Evolutionary conservation across 2,797 vertebrate species (phyloP), one percentile per base, ranked within the genome.

Genomic region (Heterohyrax brucei): DNA sequence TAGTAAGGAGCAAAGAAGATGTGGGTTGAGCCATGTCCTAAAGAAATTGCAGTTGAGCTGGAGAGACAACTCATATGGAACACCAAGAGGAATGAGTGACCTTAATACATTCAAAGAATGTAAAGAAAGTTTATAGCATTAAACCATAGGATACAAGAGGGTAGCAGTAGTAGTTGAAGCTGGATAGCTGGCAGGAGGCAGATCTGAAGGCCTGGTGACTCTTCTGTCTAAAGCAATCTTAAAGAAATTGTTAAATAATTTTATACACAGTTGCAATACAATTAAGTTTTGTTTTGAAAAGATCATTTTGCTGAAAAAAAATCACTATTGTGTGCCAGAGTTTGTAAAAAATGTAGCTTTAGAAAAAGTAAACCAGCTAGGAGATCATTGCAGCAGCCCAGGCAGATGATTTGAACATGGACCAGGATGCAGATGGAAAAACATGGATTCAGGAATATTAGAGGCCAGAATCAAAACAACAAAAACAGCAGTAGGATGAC

Each of bases 401-500:
- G 39, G 30, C 19, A 85, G 26, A 62, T 39, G 46, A 83, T 66
- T 28, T 30, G 50, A 91, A 94, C 46, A 73, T 77, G 39, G 50
- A 76, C 46, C 30, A 61, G 12, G 39, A 46, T 86, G 28, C 50
- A 86, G n/a, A 85, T 50, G 22, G 72, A 56, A 56, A 56, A 56
- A 56, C 53, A 56, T 56, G 94, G 24, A 94, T 12, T 48, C 76
- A 50, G 81, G 70, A 92, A 75, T 70, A 86, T 3, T 30, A 92
- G 48, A 95, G 87, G 68, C 33, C 68, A 81, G 66, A 91, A 92
- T 62, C 30, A 46, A 30, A 95, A 64, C 33, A 70, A 80, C 18
- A 81, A 72, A 78, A 72, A 64, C 19, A 28, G 18, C 62, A 80
- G 53, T 53, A 44, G 68, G 19, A 82, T 82, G n/a, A 21, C 24